Evolutionary conservation across 53 echinoderm and acorn worm genomes (phyloP).

Genomic region (Arbacia lixula): DNA sequence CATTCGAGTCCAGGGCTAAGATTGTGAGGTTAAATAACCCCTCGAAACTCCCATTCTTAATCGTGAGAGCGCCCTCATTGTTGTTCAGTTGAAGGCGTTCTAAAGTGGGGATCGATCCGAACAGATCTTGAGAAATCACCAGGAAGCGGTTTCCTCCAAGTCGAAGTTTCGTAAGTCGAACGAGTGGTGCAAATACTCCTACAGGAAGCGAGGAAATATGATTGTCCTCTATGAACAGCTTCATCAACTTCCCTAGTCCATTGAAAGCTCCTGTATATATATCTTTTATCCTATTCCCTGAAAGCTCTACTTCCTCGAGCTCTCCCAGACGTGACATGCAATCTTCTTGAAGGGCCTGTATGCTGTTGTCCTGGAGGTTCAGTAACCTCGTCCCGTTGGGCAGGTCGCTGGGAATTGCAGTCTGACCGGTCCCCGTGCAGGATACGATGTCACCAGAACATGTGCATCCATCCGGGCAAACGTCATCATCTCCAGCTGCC

Average conservation of each 20-base stretch:
- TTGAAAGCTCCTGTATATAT: slow-evolving; percentile 7
- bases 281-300: neutral
- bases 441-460: neutral
- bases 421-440: neutral
- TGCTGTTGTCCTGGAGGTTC: slow-evolving; percentile 2
- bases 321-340: neutral
- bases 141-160: slow-evolving; percentile 14
- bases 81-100: neutral
- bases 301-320: neutral
- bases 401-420: neutral
- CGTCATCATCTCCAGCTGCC: no score
- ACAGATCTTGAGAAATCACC: neutral
- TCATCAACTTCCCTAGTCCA: slow-evolving; percentile 2
- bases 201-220: neutral
- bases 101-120: slow-evolving; percentile 15
- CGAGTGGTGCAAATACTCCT: slow-evolving; percentile 17
- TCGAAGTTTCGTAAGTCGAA: neutral
- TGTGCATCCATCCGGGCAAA: slow-evolving; percentile 12
- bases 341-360: slow-evolving; percentile 2
- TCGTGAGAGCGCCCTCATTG: neutral
- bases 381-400: neutral
- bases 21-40: neutral
- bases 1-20: slow-evolving; percentile 7
- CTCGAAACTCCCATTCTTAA: neutral
- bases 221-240: slow-evolving; percentile 3